These are phyloP conservation scores for Lemur catta DNA, from an alignment of 2,797 vertebrate species.

Conservation along the genomic window DNA sequence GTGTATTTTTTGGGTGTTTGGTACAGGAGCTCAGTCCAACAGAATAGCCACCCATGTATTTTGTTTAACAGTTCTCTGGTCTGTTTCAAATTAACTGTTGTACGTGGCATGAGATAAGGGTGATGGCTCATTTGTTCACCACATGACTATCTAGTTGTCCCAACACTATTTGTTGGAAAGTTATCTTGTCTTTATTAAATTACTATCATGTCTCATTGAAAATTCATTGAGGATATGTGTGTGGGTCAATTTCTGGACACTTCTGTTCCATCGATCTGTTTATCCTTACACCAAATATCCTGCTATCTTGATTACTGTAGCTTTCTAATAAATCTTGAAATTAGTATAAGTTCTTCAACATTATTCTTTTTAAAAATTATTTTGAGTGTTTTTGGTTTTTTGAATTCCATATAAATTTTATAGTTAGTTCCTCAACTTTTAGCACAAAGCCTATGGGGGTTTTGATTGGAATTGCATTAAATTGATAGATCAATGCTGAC, in stretches of 20 bases:
- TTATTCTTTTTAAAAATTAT: not conserved
- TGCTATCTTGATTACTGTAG: not conserved
- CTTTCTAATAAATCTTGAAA: not conserved
- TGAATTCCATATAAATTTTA: not conserved
- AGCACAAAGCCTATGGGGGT: not conserved
- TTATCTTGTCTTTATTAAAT: not conserved
- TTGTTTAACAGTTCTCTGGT: not conserved
- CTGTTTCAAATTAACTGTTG: not conserved
- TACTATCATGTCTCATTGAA: not conserved
- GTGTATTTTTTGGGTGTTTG: not conserved
- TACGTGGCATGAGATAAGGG: not conserved
- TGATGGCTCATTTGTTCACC: not conserved
- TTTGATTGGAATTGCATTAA: conserved; percentile 8
- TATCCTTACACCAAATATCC: not conserved
- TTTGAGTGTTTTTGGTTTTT: not conserved
- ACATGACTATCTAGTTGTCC: not conserved
- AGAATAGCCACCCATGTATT: not conserved
- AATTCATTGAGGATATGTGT: not conserved
- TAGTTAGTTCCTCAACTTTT: not conserved
- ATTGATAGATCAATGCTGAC: not conserved
- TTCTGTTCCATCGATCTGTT: not conserved
- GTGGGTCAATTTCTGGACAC: not conserved
- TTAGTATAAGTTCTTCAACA: not conserved
- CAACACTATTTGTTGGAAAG: not conserved
- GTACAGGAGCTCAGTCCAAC: no score